Evolutionary conservation across 2,888 invertebrate species (phyloP).

Genomic region (Cheilosia vernalis): DNA sequence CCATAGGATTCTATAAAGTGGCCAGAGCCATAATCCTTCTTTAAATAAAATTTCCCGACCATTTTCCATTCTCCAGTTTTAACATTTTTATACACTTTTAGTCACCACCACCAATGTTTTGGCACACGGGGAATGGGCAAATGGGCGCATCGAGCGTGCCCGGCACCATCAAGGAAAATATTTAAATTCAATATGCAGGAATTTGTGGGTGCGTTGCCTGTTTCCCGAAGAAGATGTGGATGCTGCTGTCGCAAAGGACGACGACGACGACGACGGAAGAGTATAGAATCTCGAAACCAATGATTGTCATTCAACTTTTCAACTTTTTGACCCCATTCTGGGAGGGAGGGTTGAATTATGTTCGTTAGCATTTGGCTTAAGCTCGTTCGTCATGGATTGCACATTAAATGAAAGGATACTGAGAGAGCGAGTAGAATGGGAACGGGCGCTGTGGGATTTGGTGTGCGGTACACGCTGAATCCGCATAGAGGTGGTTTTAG

Average conservation of each 20-base stretch:
- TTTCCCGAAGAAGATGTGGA: slow-evolving; percentile 32
- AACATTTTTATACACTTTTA: slow-evolving; percentile 50
- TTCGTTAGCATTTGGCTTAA: slow-evolving; percentile 74
- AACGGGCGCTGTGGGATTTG: background rate
- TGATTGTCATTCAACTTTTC: slow-evolving; percentile 74
- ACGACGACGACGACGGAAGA: slow-evolving; percentile 32
- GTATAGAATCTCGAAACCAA: slow-evolving; percentile 63
- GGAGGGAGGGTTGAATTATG: slow-evolving; percentile 39
- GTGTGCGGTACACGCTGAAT: slow-evolving; percentile 13
- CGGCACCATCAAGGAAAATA: slow-evolving; percentile 63
- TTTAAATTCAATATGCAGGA: slow-evolving; percentile 75
- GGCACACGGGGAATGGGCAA: slow-evolving; percentile 25
- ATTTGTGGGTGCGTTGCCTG: slow-evolving; percentile 43
- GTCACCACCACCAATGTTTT: slow-evolving; percentile 40
- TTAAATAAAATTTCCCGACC: slow-evolving; percentile 60
- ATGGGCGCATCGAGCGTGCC: slow-evolving; percentile 38
- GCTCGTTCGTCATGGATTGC: slow-evolving; percentile 64
- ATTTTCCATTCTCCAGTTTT: slow-evolving; percentile 30
- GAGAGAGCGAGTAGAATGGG: slow-evolving; percentile 1
- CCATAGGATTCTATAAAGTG: slow-evolving; percentile 74
- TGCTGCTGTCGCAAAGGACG: slow-evolving; percentile 16
- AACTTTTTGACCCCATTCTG: slow-evolving; percentile 73
- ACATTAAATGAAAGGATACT: slow-evolving; percentile 57
- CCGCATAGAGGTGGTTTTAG: background rate
- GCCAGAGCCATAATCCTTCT: slow-evolving; percentile 74